phyloP scores from a whole-genome alignment of 2,797 vertebrate species.

The Typhlichthys subterraneus region DNA sequence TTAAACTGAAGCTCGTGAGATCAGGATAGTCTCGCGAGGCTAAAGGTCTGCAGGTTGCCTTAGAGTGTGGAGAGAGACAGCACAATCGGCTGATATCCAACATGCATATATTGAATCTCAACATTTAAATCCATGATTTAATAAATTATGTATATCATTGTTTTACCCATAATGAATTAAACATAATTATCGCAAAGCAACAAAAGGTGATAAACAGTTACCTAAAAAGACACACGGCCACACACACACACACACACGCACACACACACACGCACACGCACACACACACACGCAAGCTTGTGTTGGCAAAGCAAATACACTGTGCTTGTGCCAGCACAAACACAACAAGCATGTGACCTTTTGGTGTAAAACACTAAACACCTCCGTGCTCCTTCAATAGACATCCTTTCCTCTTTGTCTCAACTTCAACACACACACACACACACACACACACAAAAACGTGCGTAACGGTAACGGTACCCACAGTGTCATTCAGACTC shows the following conservation, averaged over 20 bases:
- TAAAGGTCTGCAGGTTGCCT: no score
- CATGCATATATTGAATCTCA: conserved; percentile 12
- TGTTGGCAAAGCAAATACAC: background rate
- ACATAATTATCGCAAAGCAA: conserved; percentile 33
- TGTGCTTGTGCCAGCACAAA: conserved; percentile 6
- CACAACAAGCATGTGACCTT: background rate
- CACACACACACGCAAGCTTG: conserved; percentile 8
- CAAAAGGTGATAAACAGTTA: conserved; percentile 36
- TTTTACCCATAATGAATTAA: no score
- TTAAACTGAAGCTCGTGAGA: no score
- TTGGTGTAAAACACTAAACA: conserved; percentile 16
- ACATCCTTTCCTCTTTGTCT: no score
- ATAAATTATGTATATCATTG: no score
- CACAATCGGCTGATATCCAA: background rate
- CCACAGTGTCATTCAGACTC: conserved; percentile 35
- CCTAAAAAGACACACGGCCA: conserved; percentile 29
- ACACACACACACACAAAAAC: conserved; percentile 16
- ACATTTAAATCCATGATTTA: background rate
- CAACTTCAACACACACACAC: conserved; percentile 2
- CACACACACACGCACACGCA: conserved; percentile 1
- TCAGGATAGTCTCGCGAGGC: no score
- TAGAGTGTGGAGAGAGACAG: background rate
- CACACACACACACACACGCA: background rate
- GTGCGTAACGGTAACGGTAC: no score
- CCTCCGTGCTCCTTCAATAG: no score